Evolutionary conservation across 2,113 vertebrate species (phyloP).

Genomic region (Glaucidium brasilianum): DNA sequence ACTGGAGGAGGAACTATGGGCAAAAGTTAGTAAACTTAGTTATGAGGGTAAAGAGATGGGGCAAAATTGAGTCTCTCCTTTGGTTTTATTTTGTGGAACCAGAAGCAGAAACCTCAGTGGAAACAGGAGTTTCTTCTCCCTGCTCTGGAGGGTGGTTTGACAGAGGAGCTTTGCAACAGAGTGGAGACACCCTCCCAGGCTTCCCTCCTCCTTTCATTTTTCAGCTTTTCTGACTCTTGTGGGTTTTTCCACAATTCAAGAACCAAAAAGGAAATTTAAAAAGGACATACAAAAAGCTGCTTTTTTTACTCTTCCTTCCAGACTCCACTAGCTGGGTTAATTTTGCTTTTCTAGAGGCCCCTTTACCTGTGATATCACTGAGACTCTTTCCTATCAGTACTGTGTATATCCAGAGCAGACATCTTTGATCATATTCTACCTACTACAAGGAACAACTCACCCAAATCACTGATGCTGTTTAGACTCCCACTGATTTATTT

Average conservation of each 20-base stretch:
- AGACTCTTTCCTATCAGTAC: neutral
- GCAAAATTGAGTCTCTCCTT: neutral
- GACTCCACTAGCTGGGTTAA: neutral
- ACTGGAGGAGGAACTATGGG: neutral
- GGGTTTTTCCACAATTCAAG: neutral
- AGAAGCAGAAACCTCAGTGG: neutral
- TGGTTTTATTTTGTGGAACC: neutral
- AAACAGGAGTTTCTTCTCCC: neutral
- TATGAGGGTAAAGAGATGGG: neutral
- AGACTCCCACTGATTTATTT: neutral
- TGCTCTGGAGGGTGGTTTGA: neutral
- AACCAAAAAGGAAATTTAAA: neutral
- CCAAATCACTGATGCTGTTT: neutral
- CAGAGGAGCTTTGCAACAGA: neutral
- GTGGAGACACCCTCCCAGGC: neutral
- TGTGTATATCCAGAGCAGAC: neutral
- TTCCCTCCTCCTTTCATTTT: neutral
- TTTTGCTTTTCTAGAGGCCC: neutral
- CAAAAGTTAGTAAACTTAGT: neutral
- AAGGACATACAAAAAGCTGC: neutral
- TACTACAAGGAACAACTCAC: neutral
- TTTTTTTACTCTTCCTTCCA: neutral
- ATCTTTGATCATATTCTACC: neutral
- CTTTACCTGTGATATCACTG: neutral
- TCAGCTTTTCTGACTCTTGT: neutral